Conservation (phyloP, 2,797 vertebrate species). For the Corythornis leucogaster region DNA sequence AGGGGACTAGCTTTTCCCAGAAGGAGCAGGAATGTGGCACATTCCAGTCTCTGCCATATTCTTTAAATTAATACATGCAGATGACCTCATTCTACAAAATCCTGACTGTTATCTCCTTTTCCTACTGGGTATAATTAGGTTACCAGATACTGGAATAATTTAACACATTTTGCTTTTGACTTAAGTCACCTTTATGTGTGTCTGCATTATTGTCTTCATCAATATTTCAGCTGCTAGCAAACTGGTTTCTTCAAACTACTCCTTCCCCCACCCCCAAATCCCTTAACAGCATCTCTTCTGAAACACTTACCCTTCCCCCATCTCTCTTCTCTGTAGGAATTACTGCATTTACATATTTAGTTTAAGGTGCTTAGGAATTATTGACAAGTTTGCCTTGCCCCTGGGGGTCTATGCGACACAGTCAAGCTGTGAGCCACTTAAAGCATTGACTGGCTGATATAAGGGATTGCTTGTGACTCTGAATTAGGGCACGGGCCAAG, state of each 20-base stretch:
- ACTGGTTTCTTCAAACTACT: not conserved
- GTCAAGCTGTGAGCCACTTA: constrained; percentile 60
- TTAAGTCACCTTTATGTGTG: not conserved
- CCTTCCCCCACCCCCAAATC: not conserved
- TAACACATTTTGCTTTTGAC: not conserved
- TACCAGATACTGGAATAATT: not conserved
- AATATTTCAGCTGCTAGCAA: not conserved
- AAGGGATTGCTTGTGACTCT: constrained; percentile 62
- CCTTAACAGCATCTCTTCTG: not conserved
- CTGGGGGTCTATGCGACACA: constrained; percentile 12
- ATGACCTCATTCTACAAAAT: not conserved
- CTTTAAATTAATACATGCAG: not conserved
- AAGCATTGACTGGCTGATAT: constrained; percentile 43
- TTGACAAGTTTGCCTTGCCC: constrained; percentile 70
- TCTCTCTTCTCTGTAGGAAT: constrained; percentile 1
- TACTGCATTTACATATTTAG: constrained; percentile 54
- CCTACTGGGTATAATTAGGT: not conserved
- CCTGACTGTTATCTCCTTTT: not conserved
- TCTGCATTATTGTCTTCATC: not conserved
- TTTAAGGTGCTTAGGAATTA: constrained; percentile 67
- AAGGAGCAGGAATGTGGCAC: not conserved
- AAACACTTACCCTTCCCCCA: not conserved
- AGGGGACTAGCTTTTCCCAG: not conserved
- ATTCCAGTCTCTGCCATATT: not conserved
- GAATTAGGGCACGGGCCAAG: constrained; percentile 62